These are phyloP conservation scores for Takifugu ocellatus DNA, from an alignment of 2,797 vertebrate genomes.

Conservation along the genomic window DNA sequence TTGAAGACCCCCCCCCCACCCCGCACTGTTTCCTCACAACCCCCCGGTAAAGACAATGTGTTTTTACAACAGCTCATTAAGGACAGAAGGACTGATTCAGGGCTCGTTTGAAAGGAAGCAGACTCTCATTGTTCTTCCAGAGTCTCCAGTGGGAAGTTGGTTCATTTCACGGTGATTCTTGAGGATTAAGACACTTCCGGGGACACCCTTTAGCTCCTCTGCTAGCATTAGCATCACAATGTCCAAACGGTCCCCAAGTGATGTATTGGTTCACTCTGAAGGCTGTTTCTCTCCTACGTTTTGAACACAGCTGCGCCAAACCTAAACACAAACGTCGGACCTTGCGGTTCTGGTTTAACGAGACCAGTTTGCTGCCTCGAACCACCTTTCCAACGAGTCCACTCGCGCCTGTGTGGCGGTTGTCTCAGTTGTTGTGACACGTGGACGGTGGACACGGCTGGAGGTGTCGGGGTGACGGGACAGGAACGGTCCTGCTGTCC, in stretches of 20 bases:
- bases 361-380: too few species aligned
- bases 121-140: conserved; percentile 47
- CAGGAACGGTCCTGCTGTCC: conserved; percentile 47
- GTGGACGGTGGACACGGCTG: conserved; percentile 63
- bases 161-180: conserved; percentile 64
- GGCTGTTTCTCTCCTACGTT: conserved; percentile 31
- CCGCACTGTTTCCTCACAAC: conserved; percentile 37
- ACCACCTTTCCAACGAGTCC: too few species aligned
- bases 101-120: conserved; percentile 52
- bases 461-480: conserved; percentile 30
- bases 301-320: too few species aligned
- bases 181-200: conserved; percentile 50
- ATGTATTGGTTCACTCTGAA: conserved; percentile 36
- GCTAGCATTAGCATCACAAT: conserved; percentile 65
- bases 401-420: conserved; percentile 37
- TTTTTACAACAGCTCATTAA: conserved; percentile 76
- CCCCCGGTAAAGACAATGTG: conserved; percentile 60
- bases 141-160: conserved; percentile 51
- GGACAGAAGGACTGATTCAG: conserved; percentile 64
- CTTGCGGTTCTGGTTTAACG: too few species aligned
- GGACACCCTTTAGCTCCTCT: conserved; percentile 31
- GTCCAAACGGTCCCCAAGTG: conserved; percentile 32
- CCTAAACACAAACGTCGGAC: too few species aligned
- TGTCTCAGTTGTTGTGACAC: conserved; percentile 54
- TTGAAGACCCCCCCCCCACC: conserved; percentile 26